Conservation (phyloP, 2,797 vertebrate species). For the Smutsia temminckii region DNA sequence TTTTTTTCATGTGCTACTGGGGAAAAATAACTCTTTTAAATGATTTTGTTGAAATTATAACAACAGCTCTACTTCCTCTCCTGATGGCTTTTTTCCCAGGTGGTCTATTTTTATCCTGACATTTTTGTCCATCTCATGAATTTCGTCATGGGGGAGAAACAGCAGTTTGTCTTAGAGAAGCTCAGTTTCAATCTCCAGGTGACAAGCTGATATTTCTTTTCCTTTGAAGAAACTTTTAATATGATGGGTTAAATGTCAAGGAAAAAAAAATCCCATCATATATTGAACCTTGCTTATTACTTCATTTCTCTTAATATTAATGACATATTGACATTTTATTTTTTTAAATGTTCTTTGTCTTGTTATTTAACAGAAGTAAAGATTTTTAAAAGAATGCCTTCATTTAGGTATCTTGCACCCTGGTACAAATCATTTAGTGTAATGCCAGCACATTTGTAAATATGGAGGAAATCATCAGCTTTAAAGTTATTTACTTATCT, state of each 20-base stretch:
- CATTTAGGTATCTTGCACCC: slow-evolving; percentile 54
- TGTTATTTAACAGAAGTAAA: slow-evolving; percentile 72
- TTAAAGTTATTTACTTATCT: neutral
- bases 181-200: slow-evolving; percentile 87
- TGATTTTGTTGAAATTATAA: slow-evolving; percentile 81
- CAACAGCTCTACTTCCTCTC: slow-evolving; percentile 77
- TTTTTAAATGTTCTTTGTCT: slow-evolving; percentile 55
- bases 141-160: slow-evolving; percentile 85
- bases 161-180: slow-evolving; percentile 86
- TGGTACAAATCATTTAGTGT: slow-evolving; percentile 45
- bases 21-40: slow-evolving; percentile 79
- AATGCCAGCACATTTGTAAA: slow-evolving; percentile 7
- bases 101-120: slow-evolving; percentile 87
- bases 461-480: neutral
- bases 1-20: slow-evolving; percentile 68
- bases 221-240: slow-evolving; percentile 87
- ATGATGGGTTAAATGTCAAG: slow-evolving; percentile 89
- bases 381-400: slow-evolving; percentile 55
- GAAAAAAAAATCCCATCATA: slow-evolving; percentile 82
- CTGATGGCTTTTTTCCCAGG: slow-evolving; percentile 69
- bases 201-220: slow-evolving; percentile 88
- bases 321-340: slow-evolving; percentile 85
- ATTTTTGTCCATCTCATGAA: slow-evolving; percentile 86
- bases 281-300: slow-evolving; percentile 86
- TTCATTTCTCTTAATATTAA: slow-evolving; percentile 89